Base-by-base conservation (phyloP, 2,888 invertebrate genomes). In the Plagiodera versicolora region DNA sequence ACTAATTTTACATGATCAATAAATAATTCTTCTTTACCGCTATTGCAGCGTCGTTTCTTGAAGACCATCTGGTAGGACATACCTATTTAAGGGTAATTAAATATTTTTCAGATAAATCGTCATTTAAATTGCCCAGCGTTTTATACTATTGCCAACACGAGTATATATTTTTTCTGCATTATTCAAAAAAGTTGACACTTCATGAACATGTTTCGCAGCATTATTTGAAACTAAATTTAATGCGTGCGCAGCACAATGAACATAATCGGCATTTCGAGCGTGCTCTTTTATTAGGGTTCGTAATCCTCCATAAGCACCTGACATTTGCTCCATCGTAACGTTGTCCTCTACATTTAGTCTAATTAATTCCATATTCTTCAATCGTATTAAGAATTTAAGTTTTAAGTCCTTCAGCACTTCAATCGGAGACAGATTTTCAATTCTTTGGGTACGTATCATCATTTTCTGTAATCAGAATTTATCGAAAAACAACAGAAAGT, bases 261-360 rank as follows among this genome's bases (percentile, higher is more conserved):
- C 49, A 49, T 49, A 49, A 50, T 50, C 50, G 50, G 50, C 50
- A 50, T 50, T 50, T 50, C 24, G 50, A 50, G 50, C 50, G 24
- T 50, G 50, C 24, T 50, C 50, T 50, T 20, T 50, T 28, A 28
- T 28, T 28, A 28, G 28, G 28, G 52, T 52, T 52, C 17, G 24
- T 16, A 52, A 30, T 14, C 39, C 52, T 35, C 14, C n/a, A 18
- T 24, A 14, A 32, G n/a, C 52, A 52, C 24, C 30, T 35, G 39
- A 18, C 35, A 28, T 35, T 18, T n/a, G n/a, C n/a, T n/a, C n/a
- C n/a, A n/a, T n/a, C n/a, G n/a, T n/a, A n/a, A n/a, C n/a, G n/a
- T n/a, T n/a, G n/a, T n/a, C n/a, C n/a, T n/a, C n/a, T n/a, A n/a
- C n/a, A n/a, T n/a, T n/a, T n/a, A n/a, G n/a, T n/a, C n/a, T n/a